Conservation (phyloP, 2,888 invertebrate genomes). For the Ypsolopha scabrella region DNA sequence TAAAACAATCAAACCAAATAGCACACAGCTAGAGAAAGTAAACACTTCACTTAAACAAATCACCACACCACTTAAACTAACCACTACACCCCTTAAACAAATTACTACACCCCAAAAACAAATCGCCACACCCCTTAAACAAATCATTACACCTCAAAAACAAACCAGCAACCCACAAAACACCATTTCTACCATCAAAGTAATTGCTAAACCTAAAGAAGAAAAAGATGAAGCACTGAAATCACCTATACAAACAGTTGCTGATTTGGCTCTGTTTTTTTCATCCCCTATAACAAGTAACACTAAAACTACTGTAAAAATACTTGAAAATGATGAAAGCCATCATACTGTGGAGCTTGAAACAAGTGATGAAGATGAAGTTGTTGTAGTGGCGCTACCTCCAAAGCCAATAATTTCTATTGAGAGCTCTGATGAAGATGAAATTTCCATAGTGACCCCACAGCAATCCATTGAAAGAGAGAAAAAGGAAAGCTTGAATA, state of each 20-base stretch:
- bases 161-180: too few species aligned
- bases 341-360: constrained; percentile 33
- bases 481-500: too few species aligned
- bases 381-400: constrained; percentile 54
- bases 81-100: constrained; percentile 9
- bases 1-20: constrained; percentile 9
- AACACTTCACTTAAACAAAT: constrained; percentile 6
- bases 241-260: constrained; percentile 14
- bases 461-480: too few species aligned
- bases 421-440: constrained; percentile 63
- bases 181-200: constrained; percentile 1
- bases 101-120: too few species aligned
- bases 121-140: too few species aligned
- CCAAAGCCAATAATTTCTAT: constrained; percentile 60
- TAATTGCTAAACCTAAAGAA: constrained; percentile 29
- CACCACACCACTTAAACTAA: constrained; percentile 4
- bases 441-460: constrained; percentile 20
- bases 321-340: constrained; percentile 35
- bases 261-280: constrained; percentile 36
- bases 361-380: constrained; percentile 62
- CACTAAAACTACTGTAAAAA: constrained; percentile 40
- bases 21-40: not conserved
- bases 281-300: constrained; percentile 37
- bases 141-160: too few species aligned
- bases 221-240: constrained; percentile 23